phyloP scores from a whole-genome alignment of 2,888 invertebrate genomes.

The Andrena minutula region DNA sequence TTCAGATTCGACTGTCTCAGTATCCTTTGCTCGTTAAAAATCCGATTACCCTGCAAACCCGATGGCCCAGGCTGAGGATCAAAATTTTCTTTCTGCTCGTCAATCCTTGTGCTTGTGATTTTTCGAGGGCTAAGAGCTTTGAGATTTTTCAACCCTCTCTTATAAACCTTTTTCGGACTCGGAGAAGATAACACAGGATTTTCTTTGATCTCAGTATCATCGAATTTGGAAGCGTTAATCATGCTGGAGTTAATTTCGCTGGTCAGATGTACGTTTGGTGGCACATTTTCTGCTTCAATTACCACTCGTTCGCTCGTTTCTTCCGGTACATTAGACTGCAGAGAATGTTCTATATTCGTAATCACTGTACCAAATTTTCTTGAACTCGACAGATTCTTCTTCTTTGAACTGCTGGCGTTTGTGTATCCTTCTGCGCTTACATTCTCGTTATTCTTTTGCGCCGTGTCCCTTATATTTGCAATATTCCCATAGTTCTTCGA shows the following conservation, averaged over 20 bases:
- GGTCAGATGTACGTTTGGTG: not conserved
- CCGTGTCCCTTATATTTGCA: conserved; percentile 10
- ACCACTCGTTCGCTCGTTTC: conserved; percentile 17
- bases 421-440: not conserved
- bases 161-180: conserved; percentile 49
- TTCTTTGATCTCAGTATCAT: conserved; percentile 58
- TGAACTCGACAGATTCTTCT: conserved; percentile 24
- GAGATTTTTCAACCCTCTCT: conserved; percentile 27
- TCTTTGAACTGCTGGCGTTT: conserved; percentile 21
- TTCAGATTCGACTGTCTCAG: conserved; percentile 78
- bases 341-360: conserved; percentile 68
- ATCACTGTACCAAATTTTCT: conserved; percentile 77
- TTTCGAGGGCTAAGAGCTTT: conserved; percentile 29
- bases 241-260: not conserved
- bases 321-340: conserved; percentile 10
- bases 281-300: conserved; percentile 11
- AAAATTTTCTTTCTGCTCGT: conserved; percentile 38
- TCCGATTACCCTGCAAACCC: conserved; percentile 51
- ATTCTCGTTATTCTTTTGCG: conserved; percentile 36
- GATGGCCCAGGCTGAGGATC: conserved; percentile 70
- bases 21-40: conserved; percentile 44
- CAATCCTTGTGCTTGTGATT: not conserved
- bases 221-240: conserved; percentile 6
- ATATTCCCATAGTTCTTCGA: conserved; percentile 5
- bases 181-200: conserved; percentile 57